Evolutionary conservation across 2,797 vertebrate species (phyloP).

Genomic region (Pseudotriccus pelzelni): DNA sequence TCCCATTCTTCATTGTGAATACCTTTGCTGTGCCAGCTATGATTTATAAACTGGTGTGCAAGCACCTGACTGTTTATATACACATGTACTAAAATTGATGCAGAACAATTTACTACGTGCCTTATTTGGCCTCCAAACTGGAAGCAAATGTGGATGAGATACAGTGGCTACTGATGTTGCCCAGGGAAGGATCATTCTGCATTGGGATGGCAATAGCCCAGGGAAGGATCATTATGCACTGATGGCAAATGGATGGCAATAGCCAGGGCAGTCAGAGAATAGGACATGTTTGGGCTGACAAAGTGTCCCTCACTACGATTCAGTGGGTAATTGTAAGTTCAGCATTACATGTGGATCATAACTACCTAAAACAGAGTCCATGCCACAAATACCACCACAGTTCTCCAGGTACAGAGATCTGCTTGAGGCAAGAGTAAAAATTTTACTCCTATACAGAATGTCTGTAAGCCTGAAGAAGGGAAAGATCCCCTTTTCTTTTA

Average conservation of each 20-base stretch:
- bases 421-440: neutral
- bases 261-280: neutral
- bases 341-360: neutral
- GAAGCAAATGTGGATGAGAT: neutral
- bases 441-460: neutral
- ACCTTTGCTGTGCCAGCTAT: neutral
- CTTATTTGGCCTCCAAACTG: neutral
- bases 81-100: neutral
- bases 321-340: neutral
- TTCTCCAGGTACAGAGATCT: neutral
- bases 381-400: neutral
- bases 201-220: neutral
- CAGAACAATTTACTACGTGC: neutral
- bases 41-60: neutral
- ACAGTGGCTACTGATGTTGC: neutral
- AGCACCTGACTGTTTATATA: neutral
- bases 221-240: neutral
- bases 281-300: fast-evolving
- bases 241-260: neutral
- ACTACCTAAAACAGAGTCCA: neutral
- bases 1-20: fast-evolving
- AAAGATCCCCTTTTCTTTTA: neutral
- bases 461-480: neutral
- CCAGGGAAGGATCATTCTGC: neutral
- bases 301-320: neutral